Percentiles rank a stretch among this genome's conserved stretches.
Evolutionary conservation across 2,797 vertebrate genomes (phyloP).

Genomic region (Squalus acanthias): DNA sequence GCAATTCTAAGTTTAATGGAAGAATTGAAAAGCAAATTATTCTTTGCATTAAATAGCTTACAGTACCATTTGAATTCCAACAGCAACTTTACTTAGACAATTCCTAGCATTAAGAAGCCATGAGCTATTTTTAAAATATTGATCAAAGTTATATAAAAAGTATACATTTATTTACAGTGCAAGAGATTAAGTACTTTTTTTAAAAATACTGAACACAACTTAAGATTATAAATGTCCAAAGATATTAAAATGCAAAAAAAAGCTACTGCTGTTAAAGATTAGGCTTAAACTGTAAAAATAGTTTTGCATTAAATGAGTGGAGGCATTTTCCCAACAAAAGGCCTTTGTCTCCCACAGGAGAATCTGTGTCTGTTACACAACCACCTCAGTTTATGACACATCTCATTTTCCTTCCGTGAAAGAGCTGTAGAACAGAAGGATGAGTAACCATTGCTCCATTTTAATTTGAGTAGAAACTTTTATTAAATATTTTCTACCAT

Average conservation of each 20-base stretch:
- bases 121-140: background rate
- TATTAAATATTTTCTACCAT: background rate
- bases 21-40: background rate
- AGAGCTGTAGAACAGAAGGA: background rate
- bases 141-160: conserved; percentile 7
- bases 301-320: background rate
- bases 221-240: background rate
- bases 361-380: background rate
- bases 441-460: background rate
- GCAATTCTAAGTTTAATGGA: background rate
- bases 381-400: background rate
- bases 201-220: background rate
- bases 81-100: background rate
- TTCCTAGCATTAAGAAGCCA: background rate
- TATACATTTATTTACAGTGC: conserved; percentile 30
- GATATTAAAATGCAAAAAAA: background rate
- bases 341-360: background rate
- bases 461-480: background rate
- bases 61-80: background rate
- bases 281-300: background rate
- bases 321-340: background rate
- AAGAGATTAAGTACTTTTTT: background rate
- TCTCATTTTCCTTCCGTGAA: background rate
- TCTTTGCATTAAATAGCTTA: background rate
- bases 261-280: background rate